Evolutionary conservation across 2,797 vertebrate species (phyloP).

Genomic region (Allobates femoralis): DNA sequence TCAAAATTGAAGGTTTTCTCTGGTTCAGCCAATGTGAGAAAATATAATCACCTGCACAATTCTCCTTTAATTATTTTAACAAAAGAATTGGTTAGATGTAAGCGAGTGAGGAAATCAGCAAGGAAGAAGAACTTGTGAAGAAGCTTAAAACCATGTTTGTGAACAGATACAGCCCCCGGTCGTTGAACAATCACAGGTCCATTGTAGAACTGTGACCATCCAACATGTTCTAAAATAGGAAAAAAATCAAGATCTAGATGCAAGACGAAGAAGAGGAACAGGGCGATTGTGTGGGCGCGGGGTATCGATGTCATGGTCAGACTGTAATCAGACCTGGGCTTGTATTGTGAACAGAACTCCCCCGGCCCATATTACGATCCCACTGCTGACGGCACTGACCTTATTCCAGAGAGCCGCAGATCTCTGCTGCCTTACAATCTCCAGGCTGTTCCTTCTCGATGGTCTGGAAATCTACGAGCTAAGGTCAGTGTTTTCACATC

Average conservation of each 20-base stretch:
- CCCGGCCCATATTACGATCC: conserved; percentile 20
- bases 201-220: no score
- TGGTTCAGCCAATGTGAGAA: no score
- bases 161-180: neutral
- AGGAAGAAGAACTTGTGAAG: no score
- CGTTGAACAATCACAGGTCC: no score
- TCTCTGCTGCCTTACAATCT: neutral
- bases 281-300: neutral
- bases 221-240: neutral
- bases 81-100: no score
- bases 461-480: neutral
- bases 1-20: no score
- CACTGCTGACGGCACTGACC: conserved; percentile 48
- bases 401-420: conserved; percentile 23
- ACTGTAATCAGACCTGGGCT: conserved; percentile 45
- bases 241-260: neutral
- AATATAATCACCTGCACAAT: no score
- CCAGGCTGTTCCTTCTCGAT: neutral
- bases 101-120: neutral
- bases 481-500: neutral
- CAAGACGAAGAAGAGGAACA: neutral
- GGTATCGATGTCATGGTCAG: neutral
- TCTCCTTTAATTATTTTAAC: no score
- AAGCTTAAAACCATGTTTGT: neutral
- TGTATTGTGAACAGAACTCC: conserved; percentile 22